A percentile compares a stretch with the other conserved stretches of the same genome.
Conservation (phyloP, 2,113 vertebrate species). For the Gopherus evgoodei region DNA sequence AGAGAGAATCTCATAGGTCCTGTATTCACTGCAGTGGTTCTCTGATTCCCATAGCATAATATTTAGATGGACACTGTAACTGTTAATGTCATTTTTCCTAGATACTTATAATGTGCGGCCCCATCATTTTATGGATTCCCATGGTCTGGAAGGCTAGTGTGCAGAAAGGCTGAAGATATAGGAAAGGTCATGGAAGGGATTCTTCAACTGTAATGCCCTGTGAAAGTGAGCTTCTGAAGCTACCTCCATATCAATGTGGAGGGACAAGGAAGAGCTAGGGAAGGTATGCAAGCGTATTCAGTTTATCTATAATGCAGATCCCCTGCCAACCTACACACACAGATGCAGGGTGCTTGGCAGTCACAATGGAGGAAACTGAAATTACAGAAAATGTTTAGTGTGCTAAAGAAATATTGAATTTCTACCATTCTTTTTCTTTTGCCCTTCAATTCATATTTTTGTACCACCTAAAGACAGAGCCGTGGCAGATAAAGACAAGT, state of each 20-base stretch:
- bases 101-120: background rate
- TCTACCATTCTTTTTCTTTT: background rate
- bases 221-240: too few species aligned
- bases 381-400: background rate
- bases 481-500: background rate
- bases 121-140: background rate
- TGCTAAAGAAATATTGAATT: background rate
- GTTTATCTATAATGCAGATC: background rate
- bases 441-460: background rate
- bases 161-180: too few species aligned
- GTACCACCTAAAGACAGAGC: background rate
- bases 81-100: background rate
- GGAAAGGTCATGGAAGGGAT: background rate
- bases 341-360: background rate
- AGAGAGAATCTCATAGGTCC: rapidly evolving
- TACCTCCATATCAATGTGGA: background rate
- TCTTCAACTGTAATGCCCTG: background rate
- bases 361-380: background rate
- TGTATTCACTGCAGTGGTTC: background rate
- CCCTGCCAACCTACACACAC: background rate
- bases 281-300: background rate
- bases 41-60: background rate
- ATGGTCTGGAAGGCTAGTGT: background rate
- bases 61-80: background rate
- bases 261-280: background rate